Base-by-base conservation (phyloP, 2,888 invertebrate genomes). In the Branchipolynoe longqiensis region DNA sequence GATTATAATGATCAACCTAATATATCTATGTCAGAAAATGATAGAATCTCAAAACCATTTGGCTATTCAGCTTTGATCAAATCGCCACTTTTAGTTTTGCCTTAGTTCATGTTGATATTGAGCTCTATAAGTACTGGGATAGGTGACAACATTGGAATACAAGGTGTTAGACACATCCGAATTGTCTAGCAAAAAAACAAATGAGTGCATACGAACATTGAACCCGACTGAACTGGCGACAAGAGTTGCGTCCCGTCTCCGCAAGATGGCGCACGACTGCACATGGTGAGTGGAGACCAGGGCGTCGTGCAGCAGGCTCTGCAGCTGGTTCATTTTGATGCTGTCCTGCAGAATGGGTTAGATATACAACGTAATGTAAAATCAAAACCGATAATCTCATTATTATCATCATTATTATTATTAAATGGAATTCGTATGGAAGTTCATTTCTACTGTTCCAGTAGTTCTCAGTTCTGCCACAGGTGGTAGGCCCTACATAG, bases 321-420 rank as follows among this genome's bases (percentile, higher is more conserved):
- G 93, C 83, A 93, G 89, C 89, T 93, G 93, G 87, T 92, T 93
- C 93, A 93, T 93, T 89, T 92, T 93, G 33, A 93, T 91, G 0
- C 90, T 89, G 89, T 93, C 93, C 89, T 89, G 86, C 62, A 82
- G n/a, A n/a, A n/a, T n/a, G n/a, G n/a, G n/a, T n/a, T n/a, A 78
- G 54, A n/a, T n/a, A n/a, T n/a, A n/a, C n/a, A n/a, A n/a, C n/a
- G n/a, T 0, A 33, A 69, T 1, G 38, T 36, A 48, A 48, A 18
- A 69, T n/a, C 33, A 2, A 69, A 2, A 58, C 18, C 69, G 38
- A 36, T 48, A 48, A 31, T 62, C n/a, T n/a, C n/a, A n/a, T n/a
- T n/a, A n/a, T n/a, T n/a, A n/a, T n/a, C n/a, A n/a, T n/a, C n/a
- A n/a, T n/a, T n/a, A n/a, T n/a, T n/a, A n/a, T n/a, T n/a, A n/a